Percentiles rank a stretch among this genome's conserved stretches.
These are phyloP conservation scores for Gopherus flavomarginatus DNA, from an alignment of 2,113 vertebrate species.

Conservation along the genomic window DNA sequence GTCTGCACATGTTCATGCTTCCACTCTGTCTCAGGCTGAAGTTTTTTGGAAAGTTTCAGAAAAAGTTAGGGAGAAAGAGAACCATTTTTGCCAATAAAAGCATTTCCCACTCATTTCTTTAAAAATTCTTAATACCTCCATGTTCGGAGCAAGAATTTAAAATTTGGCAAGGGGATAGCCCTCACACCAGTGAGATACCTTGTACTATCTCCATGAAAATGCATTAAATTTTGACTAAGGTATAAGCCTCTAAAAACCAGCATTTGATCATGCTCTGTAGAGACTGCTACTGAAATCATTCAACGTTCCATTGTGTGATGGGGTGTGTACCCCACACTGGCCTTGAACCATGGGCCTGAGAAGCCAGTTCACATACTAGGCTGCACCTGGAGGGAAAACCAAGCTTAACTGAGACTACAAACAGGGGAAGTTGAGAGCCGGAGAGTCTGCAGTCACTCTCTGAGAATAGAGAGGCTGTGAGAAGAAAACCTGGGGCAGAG, in stretches of 20 bases:
- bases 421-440: background rate
- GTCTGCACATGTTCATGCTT: background rate
- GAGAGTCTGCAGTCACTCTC: background rate
- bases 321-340: background rate
- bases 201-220: background rate
- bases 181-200: background rate
- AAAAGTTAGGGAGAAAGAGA: background rate
- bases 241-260: background rate
- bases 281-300: background rate
- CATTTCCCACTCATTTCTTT: background rate
- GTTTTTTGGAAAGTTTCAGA: background rate
- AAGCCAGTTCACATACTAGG: background rate
- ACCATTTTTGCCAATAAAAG: background rate
- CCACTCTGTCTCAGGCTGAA: background rate
- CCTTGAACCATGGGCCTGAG: background rate
- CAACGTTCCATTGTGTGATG: background rate
- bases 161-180: background rate
- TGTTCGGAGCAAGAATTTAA: background rate
- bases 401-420: background rate
- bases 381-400: background rate
- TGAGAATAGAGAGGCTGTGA: background rate
- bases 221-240: background rate
- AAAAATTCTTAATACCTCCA: background rate
- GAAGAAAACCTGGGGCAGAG: too few relatives aligned
- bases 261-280: background rate